These are phyloP conservation scores for Parazoanthus darwini DNA, from an alignment of 92 coral and sea anemone genomes.

Conservation along the genomic window DNA sequence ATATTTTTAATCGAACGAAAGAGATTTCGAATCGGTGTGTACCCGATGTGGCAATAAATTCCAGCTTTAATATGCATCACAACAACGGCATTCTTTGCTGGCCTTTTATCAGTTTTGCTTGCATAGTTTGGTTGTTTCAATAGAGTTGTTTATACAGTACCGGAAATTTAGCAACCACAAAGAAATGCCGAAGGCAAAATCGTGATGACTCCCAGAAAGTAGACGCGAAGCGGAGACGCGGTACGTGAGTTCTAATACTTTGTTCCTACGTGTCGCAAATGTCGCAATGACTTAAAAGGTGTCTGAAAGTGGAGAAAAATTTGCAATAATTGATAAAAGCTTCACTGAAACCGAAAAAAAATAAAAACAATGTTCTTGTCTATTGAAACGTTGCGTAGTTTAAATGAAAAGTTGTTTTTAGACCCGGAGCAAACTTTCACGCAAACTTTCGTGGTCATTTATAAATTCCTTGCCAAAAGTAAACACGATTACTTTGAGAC, in stretches of 20 bases:
- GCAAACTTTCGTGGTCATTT: constrained; percentile 16
- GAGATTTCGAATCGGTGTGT: not conserved
- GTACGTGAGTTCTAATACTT: not conserved
- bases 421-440: not conserved
- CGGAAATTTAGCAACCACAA: constrained; percentile 32
- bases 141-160: constrained; percentile 20
- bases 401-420: too few species aligned
- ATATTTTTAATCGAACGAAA: too few species aligned
- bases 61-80: constrained; percentile 4
- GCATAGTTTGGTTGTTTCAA: constrained; percentile 33
- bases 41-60: not conserved
- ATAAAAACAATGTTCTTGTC: too few species aligned
- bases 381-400: not conserved
- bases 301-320: not conserved
- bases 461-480: not conserved
- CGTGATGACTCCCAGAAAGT: not conserved
- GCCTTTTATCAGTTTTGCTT: constrained; percentile 1
- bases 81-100: constrained; percentile 30
- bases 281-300: not conserved
- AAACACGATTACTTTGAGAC: not conserved
- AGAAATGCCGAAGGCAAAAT: constrained; percentile 34
- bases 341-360: not conserved
- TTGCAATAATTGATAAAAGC: not conserved
- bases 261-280: not conserved
- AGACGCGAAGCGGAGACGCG: not conserved